Base-by-base conservation (phyloP, 1,140 invertebrate genomes). In the Leucophenga varia region DNA sequence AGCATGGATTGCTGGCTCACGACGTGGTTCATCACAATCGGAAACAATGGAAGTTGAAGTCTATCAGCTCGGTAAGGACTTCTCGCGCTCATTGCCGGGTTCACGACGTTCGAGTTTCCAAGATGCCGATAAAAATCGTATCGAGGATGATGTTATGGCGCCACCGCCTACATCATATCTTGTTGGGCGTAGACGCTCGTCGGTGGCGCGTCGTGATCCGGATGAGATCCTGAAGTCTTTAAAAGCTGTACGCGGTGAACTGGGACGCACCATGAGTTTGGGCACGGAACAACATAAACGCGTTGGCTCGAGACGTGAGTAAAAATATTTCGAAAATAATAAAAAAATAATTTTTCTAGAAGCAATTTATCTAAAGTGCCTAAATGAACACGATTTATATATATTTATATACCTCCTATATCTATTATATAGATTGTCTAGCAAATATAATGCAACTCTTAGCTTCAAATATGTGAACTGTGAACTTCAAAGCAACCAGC, bases 11-110 rank as follows among this genome's bases (percentile, higher is more conserved):
- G 81, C 78, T 4, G 86, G 85, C 35, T 90, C 88, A 0, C 77
- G 89, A 41, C 81, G 89, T 25, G 89, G 90, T 18, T 91, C 89
- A 9, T 90, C 87, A 20, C 89, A 91, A 64, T 91, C 89, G 1
- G 89, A 91, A 60, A 87, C 88, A 37, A 78, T 91, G 16, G 89
- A 92, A 70, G 85, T 89, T 19, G 89, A 93, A 67, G 86, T 89
- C 0, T 91, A 91, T 67, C 87, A 91, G 74, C 80, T 91, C 13
- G 87, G 81, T 42, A 88, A 89, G 71, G 89, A 91, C 76, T 91
- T 91, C 72, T 91, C 89, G 13, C 82, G 87, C 57, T 91, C 89
- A 12, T 76, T 91, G 57, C 90, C 90, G 1, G 89, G 89, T 7
- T 91, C 88, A 16, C 79, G 90, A 52, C 80, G 89, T 32, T 90